Evolutionary conservation across 2,797 vertebrate species (phyloP).

Genomic region (Gymnothorax reevesii): DNA sequence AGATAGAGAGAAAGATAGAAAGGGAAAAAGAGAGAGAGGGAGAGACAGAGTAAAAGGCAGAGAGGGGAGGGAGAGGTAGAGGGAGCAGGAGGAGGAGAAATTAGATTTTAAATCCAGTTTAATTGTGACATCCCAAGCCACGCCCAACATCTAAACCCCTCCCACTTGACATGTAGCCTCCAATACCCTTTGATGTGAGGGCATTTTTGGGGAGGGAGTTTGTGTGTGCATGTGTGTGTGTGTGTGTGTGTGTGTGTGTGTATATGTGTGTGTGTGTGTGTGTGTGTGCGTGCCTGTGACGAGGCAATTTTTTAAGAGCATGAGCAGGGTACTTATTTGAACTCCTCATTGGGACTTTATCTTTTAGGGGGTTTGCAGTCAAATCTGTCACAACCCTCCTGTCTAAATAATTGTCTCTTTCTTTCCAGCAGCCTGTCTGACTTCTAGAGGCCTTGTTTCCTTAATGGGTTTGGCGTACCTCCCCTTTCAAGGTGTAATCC

Average conservation of each 20-base stretch:
- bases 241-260: neutral
- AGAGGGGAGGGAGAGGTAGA: too few species aligned
- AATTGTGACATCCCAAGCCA: slow-evolving; percentile 46
- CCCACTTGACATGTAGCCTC: neutral
- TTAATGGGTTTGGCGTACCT: too few species aligned
- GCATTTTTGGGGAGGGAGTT: neutral
- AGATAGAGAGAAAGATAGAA: slow-evolving; percentile 82
- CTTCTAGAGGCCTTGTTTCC: too few species aligned
- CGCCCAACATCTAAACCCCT: slow-evolving; percentile 17
- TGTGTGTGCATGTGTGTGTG: neutral
- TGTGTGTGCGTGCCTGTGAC: neutral
- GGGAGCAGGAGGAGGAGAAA: too few species aligned
- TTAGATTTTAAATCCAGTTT: too few species aligned
- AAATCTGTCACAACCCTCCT: too few species aligned
- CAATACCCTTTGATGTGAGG: neutral
- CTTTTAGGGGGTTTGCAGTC: too few species aligned
- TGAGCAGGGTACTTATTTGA: neutral
- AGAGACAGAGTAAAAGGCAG: too few species aligned
- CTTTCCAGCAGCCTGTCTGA: too few species aligned
- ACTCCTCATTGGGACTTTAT: too few species aligned
- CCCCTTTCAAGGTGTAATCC: too few species aligned
- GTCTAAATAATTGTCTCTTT: too few species aligned
- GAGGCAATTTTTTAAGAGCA: neutral
- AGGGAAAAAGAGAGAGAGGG: slow-evolving; percentile 76
- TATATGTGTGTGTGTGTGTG: neutral